Conservation (phyloP, 1,140 invertebrate species). For the Nautilus pompilius region DNA sequence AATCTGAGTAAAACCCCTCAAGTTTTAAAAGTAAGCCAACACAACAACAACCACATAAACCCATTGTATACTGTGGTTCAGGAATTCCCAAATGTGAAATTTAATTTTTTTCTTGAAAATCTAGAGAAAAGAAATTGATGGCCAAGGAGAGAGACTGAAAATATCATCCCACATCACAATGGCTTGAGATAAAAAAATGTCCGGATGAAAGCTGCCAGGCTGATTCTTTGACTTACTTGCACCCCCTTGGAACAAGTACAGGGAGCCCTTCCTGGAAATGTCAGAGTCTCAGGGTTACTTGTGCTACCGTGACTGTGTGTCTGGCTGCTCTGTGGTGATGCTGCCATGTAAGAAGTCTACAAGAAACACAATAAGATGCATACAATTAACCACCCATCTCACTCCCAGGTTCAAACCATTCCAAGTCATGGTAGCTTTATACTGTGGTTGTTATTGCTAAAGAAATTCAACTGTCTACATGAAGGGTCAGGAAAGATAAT, state of each 20-base stretch:
- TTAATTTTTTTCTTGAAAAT: too few relatives aligned
- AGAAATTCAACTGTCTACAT: neutral
- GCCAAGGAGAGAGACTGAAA: too few relatives aligned
- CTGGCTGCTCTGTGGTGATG: conserved; percentile 42
- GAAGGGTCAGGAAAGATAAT: neutral
- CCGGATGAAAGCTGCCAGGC: too few relatives aligned
- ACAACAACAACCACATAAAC: too few relatives aligned
- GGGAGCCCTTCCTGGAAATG: conserved; percentile 1
- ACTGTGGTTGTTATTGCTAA: neutral
- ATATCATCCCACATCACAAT: too few relatives aligned
- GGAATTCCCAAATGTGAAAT: too few relatives aligned
- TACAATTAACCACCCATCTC: too few relatives aligned
- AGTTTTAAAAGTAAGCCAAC: too few relatives aligned
- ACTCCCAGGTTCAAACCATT: neutral
- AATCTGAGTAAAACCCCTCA: too few relatives aligned
- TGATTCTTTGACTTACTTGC: conserved; percentile 35
- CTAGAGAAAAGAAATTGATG: too few relatives aligned
- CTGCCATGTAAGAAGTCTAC: conserved; percentile 21
- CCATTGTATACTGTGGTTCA: too few relatives aligned
- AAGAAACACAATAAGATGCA: conserved; percentile 1
- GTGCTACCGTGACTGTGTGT: conserved; percentile 28
- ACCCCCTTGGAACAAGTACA: conserved; percentile 19
- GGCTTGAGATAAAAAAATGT: too few relatives aligned
- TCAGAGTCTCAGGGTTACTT: conserved; percentile 19
- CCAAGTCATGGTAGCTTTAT: neutral